Evolutionary conservation across 2,113 vertebrate species (phyloP).

Genomic region (Ploceus nigricollis): DNA sequence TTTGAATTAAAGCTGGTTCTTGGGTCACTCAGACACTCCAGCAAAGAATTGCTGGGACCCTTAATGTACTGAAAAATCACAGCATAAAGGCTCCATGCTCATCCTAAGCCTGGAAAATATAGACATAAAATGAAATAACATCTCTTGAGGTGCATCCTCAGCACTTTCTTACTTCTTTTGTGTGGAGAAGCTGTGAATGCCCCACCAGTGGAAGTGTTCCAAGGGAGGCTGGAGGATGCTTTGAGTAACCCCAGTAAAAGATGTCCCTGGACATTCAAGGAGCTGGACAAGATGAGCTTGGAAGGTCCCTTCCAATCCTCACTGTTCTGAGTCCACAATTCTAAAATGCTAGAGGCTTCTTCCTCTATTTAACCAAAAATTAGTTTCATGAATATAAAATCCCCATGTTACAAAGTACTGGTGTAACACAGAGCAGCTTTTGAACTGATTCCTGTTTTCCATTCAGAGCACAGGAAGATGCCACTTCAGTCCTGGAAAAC

Average conservation of each 20-base stretch:
- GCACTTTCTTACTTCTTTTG: not conserved
- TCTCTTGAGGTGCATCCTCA: not conserved
- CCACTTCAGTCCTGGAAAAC: not conserved
- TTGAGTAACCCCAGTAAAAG: not conserved
- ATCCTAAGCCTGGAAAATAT: not conserved
- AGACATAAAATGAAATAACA: fast-evolving
- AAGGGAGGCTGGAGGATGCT: not conserved
- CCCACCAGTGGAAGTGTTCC: not conserved
- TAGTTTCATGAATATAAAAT: not conserved
- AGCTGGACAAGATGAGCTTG: not conserved
- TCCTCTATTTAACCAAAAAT: not conserved
- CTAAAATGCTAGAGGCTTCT: not conserved
- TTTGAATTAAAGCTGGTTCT: not conserved
- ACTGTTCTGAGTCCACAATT: not conserved
- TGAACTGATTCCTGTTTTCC: not conserved
- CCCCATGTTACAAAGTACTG: not conserved
- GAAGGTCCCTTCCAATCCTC: not conserved
- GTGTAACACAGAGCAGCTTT: not conserved
- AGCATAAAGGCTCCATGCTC: not conserved
- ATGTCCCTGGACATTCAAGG: not conserved
- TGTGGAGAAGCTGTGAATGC: not conserved
- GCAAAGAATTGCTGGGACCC: not conserved
- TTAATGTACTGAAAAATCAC: not conserved
- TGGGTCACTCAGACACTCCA: not conserved
- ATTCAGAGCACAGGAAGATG: not conserved